A percentile compares a stretch with the other conserved stretches of the same genome.
These are phyloP conservation scores for Vollenhovia emeryi DNA, from an alignment of 1,140 invertebrate genomes.

Conservation along the genomic window DNA sequence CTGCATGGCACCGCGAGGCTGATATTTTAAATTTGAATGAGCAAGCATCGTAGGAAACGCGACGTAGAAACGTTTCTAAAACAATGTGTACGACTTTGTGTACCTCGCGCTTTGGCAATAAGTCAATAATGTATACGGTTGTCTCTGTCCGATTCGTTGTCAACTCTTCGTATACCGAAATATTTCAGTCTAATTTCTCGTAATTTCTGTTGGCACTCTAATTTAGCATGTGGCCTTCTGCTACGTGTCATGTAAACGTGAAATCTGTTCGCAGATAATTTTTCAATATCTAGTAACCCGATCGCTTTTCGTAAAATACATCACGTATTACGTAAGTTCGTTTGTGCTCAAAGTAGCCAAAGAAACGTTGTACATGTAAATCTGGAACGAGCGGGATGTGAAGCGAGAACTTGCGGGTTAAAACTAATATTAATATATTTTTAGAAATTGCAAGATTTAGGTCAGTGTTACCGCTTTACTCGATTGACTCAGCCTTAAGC, in stretches of 20 bases:
- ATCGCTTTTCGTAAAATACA: not conserved
- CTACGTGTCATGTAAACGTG: conserved; percentile 29
- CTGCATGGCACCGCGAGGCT: conserved; percentile 11
- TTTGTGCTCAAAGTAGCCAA: not conserved
- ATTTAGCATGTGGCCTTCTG: conserved; percentile 59
- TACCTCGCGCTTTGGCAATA: conserved; percentile 54
- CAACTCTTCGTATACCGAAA: conserved; percentile 50
- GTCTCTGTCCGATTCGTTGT: conserved; percentile 19
- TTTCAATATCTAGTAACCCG: not conserved
- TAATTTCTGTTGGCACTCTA: conserved; percentile 65
- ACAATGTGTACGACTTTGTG: conserved; percentile 12
- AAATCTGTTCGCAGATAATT: conserved; percentile 27
- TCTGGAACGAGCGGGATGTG: not conserved
- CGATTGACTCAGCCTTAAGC: not conserved
- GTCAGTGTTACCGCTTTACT: not conserved
- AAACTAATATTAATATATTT: not conserved
- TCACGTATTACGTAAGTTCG: not conserved
- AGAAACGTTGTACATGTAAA: not conserved
- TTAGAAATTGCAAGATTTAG: not conserved
- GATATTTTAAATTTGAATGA: conserved; percentile 24
- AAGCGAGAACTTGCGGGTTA: not conserved
- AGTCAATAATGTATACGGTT: conserved; percentile 60
- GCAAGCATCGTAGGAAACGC: not conserved
- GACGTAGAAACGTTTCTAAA: conserved; percentile 16
- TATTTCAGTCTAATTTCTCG: conserved; percentile 70